Evolutionary conservation across 1,140 invertebrate genomes (phyloP).

Genomic region (Saxidomus purpurata): DNA sequence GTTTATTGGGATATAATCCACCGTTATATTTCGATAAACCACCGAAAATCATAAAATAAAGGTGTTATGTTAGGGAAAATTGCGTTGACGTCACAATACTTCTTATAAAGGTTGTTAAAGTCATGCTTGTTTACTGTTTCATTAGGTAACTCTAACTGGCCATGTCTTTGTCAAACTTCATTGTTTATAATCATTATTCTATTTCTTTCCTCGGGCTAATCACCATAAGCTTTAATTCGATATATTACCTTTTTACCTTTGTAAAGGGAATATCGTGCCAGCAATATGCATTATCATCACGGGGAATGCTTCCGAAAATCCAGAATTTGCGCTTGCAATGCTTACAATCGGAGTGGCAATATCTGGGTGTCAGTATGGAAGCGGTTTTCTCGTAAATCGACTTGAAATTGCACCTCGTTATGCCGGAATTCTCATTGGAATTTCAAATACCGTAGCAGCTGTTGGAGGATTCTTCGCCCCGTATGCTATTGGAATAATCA

Average conservation of each 20-base stretch:
- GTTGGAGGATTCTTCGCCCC: conserved; percentile 82
- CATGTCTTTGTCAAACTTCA: too few relatives aligned
- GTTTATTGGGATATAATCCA: too few relatives aligned
- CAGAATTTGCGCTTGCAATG: conserved; percentile 92
- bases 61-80: too few relatives aligned
- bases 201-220: too few relatives aligned
- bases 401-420: conserved; percentile 93
- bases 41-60: too few relatives aligned
- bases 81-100: too few relatives aligned
- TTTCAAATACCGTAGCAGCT: conserved; percentile 81
- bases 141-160: too few relatives aligned
- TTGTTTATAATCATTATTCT: too few relatives aligned
- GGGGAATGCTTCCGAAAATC: conserved; percentile 75
- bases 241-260: background rate
- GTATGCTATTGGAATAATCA: conserved; percentile 61
- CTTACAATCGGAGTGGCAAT: conserved; percentile 91
- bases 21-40: too few relatives aligned
- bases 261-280: conserved; percentile 73
- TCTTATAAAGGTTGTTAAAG: too few relatives aligned
- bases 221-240: too few relatives aligned
- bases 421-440: conserved; percentile 81
- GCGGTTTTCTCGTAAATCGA: conserved; percentile 94
- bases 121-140: too few relatives aligned
- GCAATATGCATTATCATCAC: conserved; percentile 77
- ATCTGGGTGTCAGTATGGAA: conserved; percentile 90